phyloP scores from a whole-genome alignment of 1,140 invertebrate genomes.

The Caenorhabditis latens region DNA sequence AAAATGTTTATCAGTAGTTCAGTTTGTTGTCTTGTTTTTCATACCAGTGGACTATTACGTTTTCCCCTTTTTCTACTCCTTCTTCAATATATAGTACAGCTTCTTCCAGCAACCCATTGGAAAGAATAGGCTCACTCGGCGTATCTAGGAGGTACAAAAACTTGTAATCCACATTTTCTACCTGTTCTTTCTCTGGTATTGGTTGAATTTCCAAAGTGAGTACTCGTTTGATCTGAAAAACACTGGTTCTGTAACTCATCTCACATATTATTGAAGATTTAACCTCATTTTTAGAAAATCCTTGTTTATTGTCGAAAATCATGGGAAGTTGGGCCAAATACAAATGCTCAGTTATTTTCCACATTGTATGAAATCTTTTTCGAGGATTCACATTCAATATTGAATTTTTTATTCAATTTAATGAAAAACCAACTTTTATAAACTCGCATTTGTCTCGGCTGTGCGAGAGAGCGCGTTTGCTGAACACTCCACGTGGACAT shows the following conservation, averaged over 20 bases:
- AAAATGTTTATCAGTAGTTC: neutral
- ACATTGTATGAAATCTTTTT: neutral
- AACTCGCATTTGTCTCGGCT: no score
- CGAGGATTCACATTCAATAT: neutral
- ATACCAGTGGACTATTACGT: slow-evolving; percentile 29
- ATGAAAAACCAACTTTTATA: no score
- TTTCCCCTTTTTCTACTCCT: slow-evolving; percentile 1
- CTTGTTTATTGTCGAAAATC: neutral
- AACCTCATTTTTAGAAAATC: neutral
- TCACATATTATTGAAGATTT: neutral
- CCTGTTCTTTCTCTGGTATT: neutral
- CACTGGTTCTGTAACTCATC: neutral
- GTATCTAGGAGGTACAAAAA: neutral
- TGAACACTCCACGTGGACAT: slow-evolving; percentile 16
- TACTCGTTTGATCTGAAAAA: slow-evolving; percentile 4
- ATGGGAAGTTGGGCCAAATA: slow-evolving; percentile 2
- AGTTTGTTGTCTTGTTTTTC: neutral
- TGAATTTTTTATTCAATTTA: neutral
- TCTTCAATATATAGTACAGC: neutral
- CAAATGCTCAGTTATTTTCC: slow-evolving; percentile 32
- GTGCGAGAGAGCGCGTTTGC: slow-evolving; percentile 20
- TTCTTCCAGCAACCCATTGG: neutral
- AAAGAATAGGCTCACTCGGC: slow-evolving; percentile 4
- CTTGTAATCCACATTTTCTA: neutral
- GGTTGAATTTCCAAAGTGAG: neutral